These are phyloP conservation scores for Empidonax alnorum DNA, from an alignment of 2,113 vertebrate genomes.

Conservation along the genomic window DNA sequence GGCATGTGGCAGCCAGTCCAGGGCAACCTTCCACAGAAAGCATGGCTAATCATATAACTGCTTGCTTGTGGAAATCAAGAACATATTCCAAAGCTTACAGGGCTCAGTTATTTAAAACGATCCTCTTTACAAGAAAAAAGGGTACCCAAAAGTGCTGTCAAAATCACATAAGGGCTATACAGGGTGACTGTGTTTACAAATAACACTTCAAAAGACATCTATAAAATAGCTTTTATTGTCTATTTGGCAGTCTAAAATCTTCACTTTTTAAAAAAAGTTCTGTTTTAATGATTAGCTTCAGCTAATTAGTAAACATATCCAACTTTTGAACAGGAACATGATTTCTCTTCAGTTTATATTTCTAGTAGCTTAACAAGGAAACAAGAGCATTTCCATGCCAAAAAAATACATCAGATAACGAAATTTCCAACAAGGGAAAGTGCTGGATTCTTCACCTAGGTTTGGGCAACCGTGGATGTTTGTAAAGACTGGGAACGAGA, in stretches of 20 bases:
- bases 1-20: neutral
- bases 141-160: neutral
- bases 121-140: neutral
- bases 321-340: neutral
- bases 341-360: neutral
- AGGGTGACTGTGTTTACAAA: neutral
- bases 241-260: neutral
- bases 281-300: neutral
- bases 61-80: neutral
- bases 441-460: neutral
- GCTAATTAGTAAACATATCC: neutral
- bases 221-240: neutral
- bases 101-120: neutral
- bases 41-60: neutral
- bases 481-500: neutral
- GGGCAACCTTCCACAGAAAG: neutral
- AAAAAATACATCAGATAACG: neutral
- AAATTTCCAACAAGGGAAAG: neutral
- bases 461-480: neutral
- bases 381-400: neutral
- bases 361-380: neutral
- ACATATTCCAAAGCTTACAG: neutral
- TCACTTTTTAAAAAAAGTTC: neutral
- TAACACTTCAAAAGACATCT: neutral
- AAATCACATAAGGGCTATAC: neutral